Evolutionary conservation across 1,140 invertebrate species (phyloP).

Genomic region (Prorops nasuta): DNA sequence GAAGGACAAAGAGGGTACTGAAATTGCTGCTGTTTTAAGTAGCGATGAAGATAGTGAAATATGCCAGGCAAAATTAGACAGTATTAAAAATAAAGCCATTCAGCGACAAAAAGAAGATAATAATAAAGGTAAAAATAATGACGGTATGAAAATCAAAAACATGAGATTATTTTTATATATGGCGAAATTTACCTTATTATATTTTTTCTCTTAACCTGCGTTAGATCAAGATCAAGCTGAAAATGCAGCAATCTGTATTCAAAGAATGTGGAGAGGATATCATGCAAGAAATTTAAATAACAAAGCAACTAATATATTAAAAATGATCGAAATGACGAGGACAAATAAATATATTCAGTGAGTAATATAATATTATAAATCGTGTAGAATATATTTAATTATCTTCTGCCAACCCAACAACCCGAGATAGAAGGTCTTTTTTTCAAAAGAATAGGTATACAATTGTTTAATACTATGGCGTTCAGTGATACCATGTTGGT

Average conservation of each 20-base stretch:
- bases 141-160: too few relatives aligned
- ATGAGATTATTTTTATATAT: too few relatives aligned
- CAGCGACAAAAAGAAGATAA: conserved; percentile 58
- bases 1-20: conserved; percentile 23
- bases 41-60: conserved; percentile 63
- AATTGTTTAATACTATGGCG: too few relatives aligned
- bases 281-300: conserved; percentile 74
- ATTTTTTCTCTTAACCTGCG: conserved; percentile 12
- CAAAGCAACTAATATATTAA: conserved; percentile 70
- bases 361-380: conserved; percentile 39
- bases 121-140: conserved; percentile 46
- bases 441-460: too few relatives aligned
- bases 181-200: not conserved
- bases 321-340: conserved; percentile 76
- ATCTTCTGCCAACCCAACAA: too few relatives aligned
- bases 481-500: too few relatives aligned
- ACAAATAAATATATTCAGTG: conserved; percentile 86
- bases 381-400: conserved; percentile 3
- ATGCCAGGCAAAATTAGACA: conserved; percentile 62
- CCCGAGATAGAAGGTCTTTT: too few relatives aligned
- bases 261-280: conserved; percentile 86
- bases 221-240: conserved; percentile 43
- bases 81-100: conserved; percentile 59
- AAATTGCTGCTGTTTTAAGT: conserved; percentile 36
- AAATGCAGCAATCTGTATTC: conserved; percentile 76